phyloP scores from a whole-genome alignment of 2,888 invertebrate genomes.

The Tanypteryx hageni region DNA sequence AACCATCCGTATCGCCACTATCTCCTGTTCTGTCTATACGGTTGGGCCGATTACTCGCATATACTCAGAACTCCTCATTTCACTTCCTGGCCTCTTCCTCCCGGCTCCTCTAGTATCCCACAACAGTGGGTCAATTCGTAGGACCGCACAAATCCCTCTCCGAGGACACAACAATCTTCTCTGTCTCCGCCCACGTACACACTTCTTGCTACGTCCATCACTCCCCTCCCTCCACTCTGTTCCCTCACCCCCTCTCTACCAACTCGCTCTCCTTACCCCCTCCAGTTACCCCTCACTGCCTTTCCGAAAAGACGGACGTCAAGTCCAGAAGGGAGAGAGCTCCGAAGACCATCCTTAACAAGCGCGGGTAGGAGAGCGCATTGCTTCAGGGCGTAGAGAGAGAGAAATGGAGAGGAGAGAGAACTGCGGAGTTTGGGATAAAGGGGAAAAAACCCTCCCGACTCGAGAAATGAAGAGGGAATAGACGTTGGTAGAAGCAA shows the following conservation, averaged over 20 bases:
- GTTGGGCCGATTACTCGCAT: no score
- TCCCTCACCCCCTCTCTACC: not conserved
- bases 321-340: not conserved
- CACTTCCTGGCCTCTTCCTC: no score
- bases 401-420: not conserved
- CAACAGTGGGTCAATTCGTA: not conserved
- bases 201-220: not conserved
- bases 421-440: not conserved
- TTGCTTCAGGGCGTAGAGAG: not conserved
- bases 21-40: no score
- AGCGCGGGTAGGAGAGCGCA: no score
- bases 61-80: no score
- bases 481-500: constrained; percentile 23
- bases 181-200: not conserved
- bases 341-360: no score
- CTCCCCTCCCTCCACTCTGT: not conserved
- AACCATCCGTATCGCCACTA: no score
- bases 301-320: constrained; percentile 33
- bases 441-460: not conserved
- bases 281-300: not conserved
- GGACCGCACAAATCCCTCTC: not conserved
- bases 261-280: not conserved
- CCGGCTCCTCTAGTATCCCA: no score
- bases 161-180: not conserved
- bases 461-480: constrained; percentile 42